These are phyloP conservation scores for Ectropis grisescens DNA, from an alignment of 1,140 invertebrate species.

Conservation along the genomic window DNA sequence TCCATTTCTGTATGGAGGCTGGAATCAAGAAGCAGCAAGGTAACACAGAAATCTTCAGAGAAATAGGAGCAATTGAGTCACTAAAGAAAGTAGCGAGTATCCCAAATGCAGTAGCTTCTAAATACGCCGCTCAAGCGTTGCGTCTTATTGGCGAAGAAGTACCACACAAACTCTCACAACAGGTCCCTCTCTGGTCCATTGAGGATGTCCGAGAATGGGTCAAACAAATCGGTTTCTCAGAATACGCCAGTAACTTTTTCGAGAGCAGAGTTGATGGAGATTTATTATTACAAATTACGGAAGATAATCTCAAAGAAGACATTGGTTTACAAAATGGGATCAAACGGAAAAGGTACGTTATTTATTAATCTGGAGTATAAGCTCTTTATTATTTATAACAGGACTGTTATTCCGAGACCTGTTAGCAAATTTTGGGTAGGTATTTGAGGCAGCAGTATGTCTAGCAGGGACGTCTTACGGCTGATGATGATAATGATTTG, in stretches of 20 bases:
- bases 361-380: no score
- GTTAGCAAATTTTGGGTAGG: no score
- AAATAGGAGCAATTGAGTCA: conserved; percentile 96
- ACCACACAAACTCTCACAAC: conserved; percentile 97
- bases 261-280: conserved; percentile 98
- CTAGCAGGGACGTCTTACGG: no score
- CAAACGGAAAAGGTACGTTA: conserved; percentile 88
- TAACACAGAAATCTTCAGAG: conserved; percentile 93
- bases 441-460: no score
- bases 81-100: conserved; percentile 97
- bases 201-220: conserved; percentile 99
- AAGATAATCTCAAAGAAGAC: conserved; percentile 93
- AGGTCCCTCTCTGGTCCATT: conserved; percentile 97
- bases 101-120: conserved; percentile 97
- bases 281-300: conserved; percentile 91
- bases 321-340: conserved; percentile 96
- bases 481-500: no score
- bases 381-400: no score
- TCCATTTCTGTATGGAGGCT: conserved; percentile 99
- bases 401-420: no score
- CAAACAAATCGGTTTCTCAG: conserved; percentile 95
- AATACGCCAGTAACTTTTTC: conserved; percentile 86
- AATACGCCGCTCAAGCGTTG: conserved; percentile 96
- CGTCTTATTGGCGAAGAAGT: conserved; percentile 96
- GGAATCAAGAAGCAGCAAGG: conserved; percentile 97